These are phyloP conservation scores for Autographa pulchrina DNA, from an alignment of 2,888 invertebrate species.

Conservation along the genomic window DNA sequence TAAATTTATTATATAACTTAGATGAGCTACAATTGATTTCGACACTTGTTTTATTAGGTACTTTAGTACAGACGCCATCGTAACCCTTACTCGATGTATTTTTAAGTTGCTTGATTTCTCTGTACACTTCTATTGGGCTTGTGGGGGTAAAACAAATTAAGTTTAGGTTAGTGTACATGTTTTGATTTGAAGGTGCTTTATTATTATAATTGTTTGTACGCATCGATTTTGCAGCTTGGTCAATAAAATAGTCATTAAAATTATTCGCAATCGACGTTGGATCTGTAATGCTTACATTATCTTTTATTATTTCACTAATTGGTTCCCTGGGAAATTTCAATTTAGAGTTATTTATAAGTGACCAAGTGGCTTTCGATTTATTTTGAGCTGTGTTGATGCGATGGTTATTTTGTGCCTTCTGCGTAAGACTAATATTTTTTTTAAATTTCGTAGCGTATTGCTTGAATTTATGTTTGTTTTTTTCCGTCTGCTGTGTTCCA, in stretches of 20 bases:
- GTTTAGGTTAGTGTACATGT: not conserved
- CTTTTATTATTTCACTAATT: conserved; percentile 2
- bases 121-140: conserved; percentile 5
- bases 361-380: conserved; percentile 9
- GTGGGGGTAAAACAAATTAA: conserved; percentile 1
- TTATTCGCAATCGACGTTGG: not conserved
- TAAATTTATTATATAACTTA: conserved; percentile 3
- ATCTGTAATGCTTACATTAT: conserved; percentile 1
- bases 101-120: conserved; percentile 7
- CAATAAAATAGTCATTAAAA: conserved; percentile 6
- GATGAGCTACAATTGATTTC: not conserved
- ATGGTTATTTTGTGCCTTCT: conserved; percentile 12
- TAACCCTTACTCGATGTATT: not conserved
- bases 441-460: conserved; percentile 13
- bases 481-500: conserved; percentile 5
- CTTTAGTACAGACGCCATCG: not conserved
- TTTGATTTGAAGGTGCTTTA: not conserved
- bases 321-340: conserved; percentile 6
- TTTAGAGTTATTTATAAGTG: conserved; percentile 8
- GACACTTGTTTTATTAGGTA: conserved; percentile 7
- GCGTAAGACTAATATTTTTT: conserved; percentile 2
- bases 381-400: conserved; percentile 8
- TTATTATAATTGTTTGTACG: not conserved
- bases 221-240: conserved; percentile 1
- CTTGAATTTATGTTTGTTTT: conserved; percentile 8